Evolutionary conservation across 2,888 invertebrate genomes (phyloP).

Genomic region (Trachelus tabidus): DNA sequence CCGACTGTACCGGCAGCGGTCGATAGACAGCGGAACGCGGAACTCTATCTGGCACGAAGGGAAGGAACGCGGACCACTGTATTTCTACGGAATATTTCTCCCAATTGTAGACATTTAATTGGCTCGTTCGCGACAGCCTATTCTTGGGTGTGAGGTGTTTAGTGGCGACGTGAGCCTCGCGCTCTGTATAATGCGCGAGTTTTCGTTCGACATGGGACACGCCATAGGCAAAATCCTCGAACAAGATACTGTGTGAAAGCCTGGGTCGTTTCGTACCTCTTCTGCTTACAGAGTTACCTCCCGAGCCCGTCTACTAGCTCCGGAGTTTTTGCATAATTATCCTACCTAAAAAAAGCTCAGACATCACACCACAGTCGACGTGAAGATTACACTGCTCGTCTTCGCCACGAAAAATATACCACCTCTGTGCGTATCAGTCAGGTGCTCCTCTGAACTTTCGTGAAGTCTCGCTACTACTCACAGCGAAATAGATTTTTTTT

Average conservation of each 20-base stretch:
- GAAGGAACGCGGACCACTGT: conserved; percentile 43
- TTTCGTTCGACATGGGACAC: too few species aligned
- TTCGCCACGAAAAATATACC: too few species aligned
- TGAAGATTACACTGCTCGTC: too few species aligned
- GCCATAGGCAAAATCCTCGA: too few species aligned
- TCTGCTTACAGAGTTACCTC: conserved; percentile 12
- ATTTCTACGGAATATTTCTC: conserved; percentile 39
- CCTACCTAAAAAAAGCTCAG: conserved; percentile 5
- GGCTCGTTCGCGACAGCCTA: conserved; percentile 10
- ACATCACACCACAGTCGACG: too few species aligned
- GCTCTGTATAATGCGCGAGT: background rate
- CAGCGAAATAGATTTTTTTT: conserved; percentile 14
- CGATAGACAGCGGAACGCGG: conserved; percentile 45
- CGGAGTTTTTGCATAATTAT: conserved; percentile 19
- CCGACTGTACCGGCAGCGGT: conserved; percentile 32
- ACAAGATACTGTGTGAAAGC: background rate
- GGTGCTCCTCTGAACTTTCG: too few species aligned
- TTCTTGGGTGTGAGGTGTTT: conserved; percentile 16
- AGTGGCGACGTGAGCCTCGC: background rate
- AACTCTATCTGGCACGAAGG: conserved; percentile 33
- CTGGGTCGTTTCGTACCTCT: background rate
- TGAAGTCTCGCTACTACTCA: too few species aligned
- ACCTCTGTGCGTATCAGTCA: too few species aligned
- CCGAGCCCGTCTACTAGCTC: conserved; percentile 9
- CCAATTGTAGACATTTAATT: conserved; percentile 21